A percentile compares a stretch with the other conserved stretches of the same genome.
Conservation (phyloP, 2,888 invertebrate genomes). For the Eristalis pertinax region DNA sequence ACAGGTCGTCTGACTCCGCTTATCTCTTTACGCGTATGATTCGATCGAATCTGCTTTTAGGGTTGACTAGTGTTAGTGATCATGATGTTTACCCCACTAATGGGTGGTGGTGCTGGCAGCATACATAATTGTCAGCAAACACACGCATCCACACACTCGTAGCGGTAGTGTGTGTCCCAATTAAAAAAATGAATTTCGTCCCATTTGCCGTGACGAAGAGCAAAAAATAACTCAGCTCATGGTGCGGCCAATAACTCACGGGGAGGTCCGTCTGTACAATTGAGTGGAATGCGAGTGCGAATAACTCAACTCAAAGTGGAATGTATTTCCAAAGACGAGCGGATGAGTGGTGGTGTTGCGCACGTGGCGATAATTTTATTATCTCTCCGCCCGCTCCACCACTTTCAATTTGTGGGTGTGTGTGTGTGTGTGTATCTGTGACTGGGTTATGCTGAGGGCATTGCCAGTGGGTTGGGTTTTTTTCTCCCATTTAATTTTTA, state of each 20-base stretch:
- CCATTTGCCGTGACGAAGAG: slow-evolving; percentile 24
- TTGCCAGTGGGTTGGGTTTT: slow-evolving; percentile 17
- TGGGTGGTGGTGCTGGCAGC: no score
- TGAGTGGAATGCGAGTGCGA: slow-evolving; percentile 20
- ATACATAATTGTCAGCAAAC: neutral
- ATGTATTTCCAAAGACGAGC: slow-evolving; percentile 35
- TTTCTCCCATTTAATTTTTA: neutral
- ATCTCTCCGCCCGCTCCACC: slow-evolving; percentile 9
- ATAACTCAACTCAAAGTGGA: slow-evolving; percentile 42
- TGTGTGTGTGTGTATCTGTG: neutral
- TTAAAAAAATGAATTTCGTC: slow-evolving; percentile 38
- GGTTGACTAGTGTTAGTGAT: slow-evolving; percentile 12
- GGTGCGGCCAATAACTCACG: neutral
- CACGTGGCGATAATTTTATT: slow-evolving; percentile 62
- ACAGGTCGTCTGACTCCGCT: slow-evolving; percentile 4
- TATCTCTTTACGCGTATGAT: neutral
- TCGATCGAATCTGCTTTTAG: neutral
- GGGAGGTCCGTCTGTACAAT: neutral
- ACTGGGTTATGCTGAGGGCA: neutral
- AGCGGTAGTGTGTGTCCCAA: slow-evolving; percentile 25
- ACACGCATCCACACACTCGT: slow-evolving; percentile 13
- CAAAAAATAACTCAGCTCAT: slow-evolving; percentile 35
- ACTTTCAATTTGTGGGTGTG: neutral
- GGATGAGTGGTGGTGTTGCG: slow-evolving; percentile 18
- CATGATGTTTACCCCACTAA: neutral